Base-by-base conservation (phyloP, 2,113 vertebrate genomes). In the Emydura subglobosa region DNA sequence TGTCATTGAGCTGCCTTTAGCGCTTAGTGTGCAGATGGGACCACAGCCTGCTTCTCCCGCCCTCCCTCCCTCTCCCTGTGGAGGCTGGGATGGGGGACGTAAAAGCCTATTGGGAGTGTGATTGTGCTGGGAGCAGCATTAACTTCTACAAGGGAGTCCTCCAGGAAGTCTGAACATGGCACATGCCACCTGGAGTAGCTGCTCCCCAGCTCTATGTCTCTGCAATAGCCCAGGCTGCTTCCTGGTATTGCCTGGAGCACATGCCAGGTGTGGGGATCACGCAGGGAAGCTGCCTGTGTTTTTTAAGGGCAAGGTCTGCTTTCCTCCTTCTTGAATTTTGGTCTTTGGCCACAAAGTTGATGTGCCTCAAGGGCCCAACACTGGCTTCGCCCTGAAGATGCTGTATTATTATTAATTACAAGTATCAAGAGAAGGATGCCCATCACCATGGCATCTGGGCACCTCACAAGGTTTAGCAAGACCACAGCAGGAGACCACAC, bases 371-470 rank as follows among this genome's bases (percentile, higher is more conserved):
- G 53, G 42, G 44, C 84, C 34, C 19, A 49, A 53, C 16, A 3
- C 22, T 59, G 74, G 59, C n/a, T 85, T 88, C 47, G 50, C 8
- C 1, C 7, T 54, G 72, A 47, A 85, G 54, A 39, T 19, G 3
- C 8, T 87, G 85, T 39, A 39, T 54, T 83, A 54, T 51, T 8
- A n/a, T 79, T 25, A 74, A 83, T 83, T 91, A 17, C 27, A 3
- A 24, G 59, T 50, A 14, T 8, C 57, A 44, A 16, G 49, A 68
- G 42, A 3, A 51, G 0, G 0, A 25, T 86, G 79, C 47, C 59
- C 4, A 17, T 44, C 0, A 0, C 78, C 87, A 9, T 22, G 44
- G 54, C 1, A 0, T 72, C 51, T 57, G 87, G 87, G 29, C 13
- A 6, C 57, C 47, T 72, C 10, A 2, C 16, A 5, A 72, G 49